A percentile compares a stretch with the other conserved stretches of the same genome.
phyloP scores from a whole-genome alignment of 2,888 invertebrate genomes.

The Pyrochroa serraticornis region DNA sequence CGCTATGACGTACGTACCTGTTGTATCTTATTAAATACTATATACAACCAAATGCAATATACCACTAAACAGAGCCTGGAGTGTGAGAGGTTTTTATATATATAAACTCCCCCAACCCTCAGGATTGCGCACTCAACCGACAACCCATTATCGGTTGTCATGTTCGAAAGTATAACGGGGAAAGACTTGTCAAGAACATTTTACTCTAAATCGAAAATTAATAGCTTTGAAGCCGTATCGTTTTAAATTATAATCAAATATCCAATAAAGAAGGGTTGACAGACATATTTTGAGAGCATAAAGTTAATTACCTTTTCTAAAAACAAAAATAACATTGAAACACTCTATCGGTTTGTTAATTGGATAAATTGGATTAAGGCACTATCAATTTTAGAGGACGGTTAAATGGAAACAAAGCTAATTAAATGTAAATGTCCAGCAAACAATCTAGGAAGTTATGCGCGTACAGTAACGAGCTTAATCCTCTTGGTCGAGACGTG shows the following conservation, averaged over 20 bases:
- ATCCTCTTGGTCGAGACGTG: slow-evolving; percentile 28
- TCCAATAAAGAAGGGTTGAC: too few species aligned
- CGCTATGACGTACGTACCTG: slow-evolving; percentile 15
- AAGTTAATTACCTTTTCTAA: slow-evolving; percentile 1
- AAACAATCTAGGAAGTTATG: background rate
- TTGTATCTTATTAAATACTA: slow-evolving; percentile 11
- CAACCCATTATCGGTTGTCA: slow-evolving; percentile 35
- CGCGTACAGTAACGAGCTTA: slow-evolving; percentile 39
- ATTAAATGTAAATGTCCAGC: slow-evolving; percentile 7
- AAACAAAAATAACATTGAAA: slow-evolving; percentile 1
- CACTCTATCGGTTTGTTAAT: slow-evolving; percentile 4
- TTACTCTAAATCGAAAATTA: slow-evolving; percentile 25
- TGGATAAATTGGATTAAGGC: background rate
- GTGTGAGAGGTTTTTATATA: slow-evolving; percentile 30
- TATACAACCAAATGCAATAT: slow-evolving; percentile 14
- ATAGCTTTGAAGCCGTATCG: slow-evolving; percentile 13
- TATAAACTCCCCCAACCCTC: slow-evolving; percentile 31
- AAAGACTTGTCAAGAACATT: slow-evolving; percentile 37
- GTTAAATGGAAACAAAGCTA: slow-evolving; percentile 7
- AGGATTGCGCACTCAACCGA: slow-evolving; percentile 37
- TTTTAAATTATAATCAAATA: background rate
- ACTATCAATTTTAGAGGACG: background rate
- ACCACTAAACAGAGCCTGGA: slow-evolving; percentile 5
- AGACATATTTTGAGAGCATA: too few species aligned
- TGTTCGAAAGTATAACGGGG: slow-evolving; percentile 30